These are phyloP conservation scores for Balaenoptera acutorostrata DNA, from an alignment of 2,113 vertebrate genomes.

Conservation along the genomic window DNA sequence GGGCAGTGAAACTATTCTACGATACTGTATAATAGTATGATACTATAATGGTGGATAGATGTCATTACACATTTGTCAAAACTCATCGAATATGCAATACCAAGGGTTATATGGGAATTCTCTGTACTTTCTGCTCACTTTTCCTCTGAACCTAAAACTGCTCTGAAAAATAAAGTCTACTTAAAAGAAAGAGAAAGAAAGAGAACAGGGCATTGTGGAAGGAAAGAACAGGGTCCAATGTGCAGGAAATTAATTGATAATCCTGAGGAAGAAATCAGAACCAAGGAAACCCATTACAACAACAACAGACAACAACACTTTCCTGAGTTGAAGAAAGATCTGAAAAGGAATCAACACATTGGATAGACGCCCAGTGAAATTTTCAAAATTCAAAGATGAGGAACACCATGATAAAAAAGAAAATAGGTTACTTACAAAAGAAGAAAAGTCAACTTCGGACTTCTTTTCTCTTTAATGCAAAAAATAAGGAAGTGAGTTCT, in stretches of 20 bases:
- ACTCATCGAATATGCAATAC: neutral
- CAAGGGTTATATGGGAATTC: neutral
- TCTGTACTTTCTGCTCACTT: neutral
- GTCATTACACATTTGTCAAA: neutral
- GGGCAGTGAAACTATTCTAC: neutral
- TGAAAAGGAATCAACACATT: neutral
- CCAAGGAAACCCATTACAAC: neutral
- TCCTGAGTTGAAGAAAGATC: neutral
- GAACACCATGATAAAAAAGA: neutral
- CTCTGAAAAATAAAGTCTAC: neutral
- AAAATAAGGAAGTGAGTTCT: neutral
- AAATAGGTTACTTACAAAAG: neutral
- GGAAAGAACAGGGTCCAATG: neutral
- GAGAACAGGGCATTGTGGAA: neutral
- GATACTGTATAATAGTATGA: neutral
- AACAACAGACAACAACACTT: neutral
- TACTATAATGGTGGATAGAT: neutral
- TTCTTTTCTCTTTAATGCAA: neutral
- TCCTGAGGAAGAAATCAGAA: neutral
- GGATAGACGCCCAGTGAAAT: neutral
- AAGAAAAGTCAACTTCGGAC: neutral
- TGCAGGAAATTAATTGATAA: neutral
- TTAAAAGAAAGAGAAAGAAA: neutral
- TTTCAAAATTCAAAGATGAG: neutral
- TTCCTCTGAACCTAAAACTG: neutral